A percentile compares a stretch with the other conserved stretches of the same genome.
Evolutionary conservation across 2,113 vertebrate species (phyloP).

Genomic region (Lontra canadensis): DNA sequence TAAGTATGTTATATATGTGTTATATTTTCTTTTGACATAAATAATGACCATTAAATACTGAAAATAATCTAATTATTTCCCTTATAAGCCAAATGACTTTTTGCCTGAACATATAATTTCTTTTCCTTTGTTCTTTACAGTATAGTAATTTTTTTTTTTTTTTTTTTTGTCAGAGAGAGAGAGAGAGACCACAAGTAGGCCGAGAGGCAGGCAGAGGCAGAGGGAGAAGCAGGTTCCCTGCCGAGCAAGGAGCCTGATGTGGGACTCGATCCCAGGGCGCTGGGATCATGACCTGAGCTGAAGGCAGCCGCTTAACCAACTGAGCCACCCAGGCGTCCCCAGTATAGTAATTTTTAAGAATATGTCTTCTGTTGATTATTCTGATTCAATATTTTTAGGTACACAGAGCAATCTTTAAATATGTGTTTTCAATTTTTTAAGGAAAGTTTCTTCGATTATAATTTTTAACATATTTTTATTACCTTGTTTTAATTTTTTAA

Average conservation of each 20-base stretch:
- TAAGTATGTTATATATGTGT: background rate
- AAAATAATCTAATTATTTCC: background rate
- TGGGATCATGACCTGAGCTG: no score
- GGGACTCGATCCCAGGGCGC: no score
- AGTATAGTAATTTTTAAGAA: background rate
- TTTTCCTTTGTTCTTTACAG: background rate
- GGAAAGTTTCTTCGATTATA: background rate
- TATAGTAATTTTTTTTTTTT: background rate
- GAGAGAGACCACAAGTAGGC: no score
- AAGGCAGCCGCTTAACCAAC: no score
- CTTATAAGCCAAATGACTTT: background rate
- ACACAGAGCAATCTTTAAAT: background rate
- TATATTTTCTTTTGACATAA: background rate
- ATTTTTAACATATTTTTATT: background rate
- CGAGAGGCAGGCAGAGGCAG: no score
- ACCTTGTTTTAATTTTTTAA: background rate
- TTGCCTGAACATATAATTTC: background rate
- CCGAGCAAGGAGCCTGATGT: no score
- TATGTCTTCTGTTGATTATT: background rate
- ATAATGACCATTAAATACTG: background rate
- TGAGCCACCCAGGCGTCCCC: no score
- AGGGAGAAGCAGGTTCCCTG: no score
- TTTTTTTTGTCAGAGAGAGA: no score
- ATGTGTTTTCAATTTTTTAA: background rate
- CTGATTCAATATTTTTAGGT: background rate